phyloP scores from a whole-genome alignment of 2,888 invertebrate genomes.

The Trichogramma dendrolimi region DNA sequence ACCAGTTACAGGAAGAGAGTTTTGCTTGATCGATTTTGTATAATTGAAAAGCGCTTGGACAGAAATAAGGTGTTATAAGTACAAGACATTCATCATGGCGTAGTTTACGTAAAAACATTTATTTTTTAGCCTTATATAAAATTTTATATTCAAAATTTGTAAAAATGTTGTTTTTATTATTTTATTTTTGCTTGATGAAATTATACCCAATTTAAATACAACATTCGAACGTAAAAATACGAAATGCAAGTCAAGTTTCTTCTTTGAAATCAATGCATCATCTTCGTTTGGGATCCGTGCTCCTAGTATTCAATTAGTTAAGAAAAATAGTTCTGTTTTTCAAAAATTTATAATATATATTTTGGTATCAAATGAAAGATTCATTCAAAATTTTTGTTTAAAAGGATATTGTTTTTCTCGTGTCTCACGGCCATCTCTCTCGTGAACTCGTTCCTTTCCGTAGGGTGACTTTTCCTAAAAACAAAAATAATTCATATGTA shows the following conservation, averaged over 20 bases:
- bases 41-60: no score
- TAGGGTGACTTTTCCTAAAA: slow-evolving; percentile 79
- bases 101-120: no score
- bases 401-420: slow-evolving; percentile 85
- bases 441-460: slow-evolving; percentile 65
- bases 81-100: no score
- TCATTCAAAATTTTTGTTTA: slow-evolving; percentile 30
- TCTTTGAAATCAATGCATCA: slow-evolving; percentile 45
- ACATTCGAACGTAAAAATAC: slow-evolving; percentile 51
- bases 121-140: no score
- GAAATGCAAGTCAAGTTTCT: slow-evolving; percentile 49
- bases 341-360: not conserved
- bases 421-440: slow-evolving; percentile 69
- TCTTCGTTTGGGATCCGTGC: slow-evolving; percentile 51
- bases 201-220: slow-evolving; percentile 50
- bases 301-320: slow-evolving; percentile 46
- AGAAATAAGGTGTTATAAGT: no score
- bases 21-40: no score
- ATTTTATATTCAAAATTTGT: no score
- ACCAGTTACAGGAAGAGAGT: no score
- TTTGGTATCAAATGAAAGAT: not conserved
- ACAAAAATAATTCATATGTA: slow-evolving; percentile 24
- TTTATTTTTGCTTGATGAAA: slow-evolving; percentile 40
- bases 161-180: slow-evolving; percentile 28
- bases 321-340: slow-evolving; percentile 35